Base-by-base conservation (phyloP, 2,797 vertebrate species). In the Nannoperca obscura region DNA sequence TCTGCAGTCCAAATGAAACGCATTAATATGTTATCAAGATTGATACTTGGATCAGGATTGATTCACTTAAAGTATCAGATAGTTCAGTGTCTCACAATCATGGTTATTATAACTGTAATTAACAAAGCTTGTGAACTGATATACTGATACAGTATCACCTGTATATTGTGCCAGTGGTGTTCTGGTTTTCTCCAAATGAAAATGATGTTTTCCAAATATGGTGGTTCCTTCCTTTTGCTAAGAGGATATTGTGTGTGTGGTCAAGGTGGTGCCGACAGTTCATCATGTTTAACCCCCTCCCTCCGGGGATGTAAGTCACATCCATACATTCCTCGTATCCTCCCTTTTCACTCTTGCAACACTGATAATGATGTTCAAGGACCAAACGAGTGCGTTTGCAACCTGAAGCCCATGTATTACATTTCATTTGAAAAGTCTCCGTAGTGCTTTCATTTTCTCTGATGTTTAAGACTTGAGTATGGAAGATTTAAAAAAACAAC, bases 281-380 rank as follows among this genome's bases (percentile, higher is more conserved):
- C 4, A 1, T n/a, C 19, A 40, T 63, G 19, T 64, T 63, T 7
- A 62, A 20, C 12, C 11, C 15, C 17, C 34, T 50, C 49, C 60
- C 0, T 27, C 7, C 13, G 30, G 59, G 20, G 24, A 50, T 49
- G 27, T 50, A 27, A 3, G 47, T 42, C 40, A 32, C 38, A 30
- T 60, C 14, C 1, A 8, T 27, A 27, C 47, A 27, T 64, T 58
- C 44, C 9, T 49, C 63, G 19, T 63, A 60, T 57, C 47, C n/a
- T 68, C 27, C 22, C 22, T 47, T 71, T 50, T 53, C 44, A 12
- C 44, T 69, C 52, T 58, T 38, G 20, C 24, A 32, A 68, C 42
- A 54, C 22, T n/a, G 6, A 74, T 71, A 22, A 22, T 27, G 11
- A 55, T 30, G 49, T 60, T 70, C 47, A 65, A 68, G 38, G 64